Evolutionary conservation across 2,113 vertebrate genomes (phyloP).

Genomic region (Rhipidura dahli): DNA sequence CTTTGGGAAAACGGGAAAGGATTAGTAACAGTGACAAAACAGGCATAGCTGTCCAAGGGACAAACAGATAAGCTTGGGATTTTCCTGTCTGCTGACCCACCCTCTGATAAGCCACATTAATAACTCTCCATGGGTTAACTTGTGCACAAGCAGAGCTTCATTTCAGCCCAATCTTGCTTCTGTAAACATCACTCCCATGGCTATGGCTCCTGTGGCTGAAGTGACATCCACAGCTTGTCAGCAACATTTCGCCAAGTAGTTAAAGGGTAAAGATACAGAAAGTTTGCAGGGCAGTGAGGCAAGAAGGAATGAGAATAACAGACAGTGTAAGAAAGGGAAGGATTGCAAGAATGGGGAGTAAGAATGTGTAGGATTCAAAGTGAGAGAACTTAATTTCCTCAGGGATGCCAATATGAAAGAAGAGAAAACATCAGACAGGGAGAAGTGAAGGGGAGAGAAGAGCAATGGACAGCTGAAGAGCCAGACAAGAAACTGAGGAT

Average conservation of each 20-base stretch:
- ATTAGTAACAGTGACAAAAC: conserved; percentile 8
- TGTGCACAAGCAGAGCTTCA: neutral
- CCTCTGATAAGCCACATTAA: conserved; percentile 26
- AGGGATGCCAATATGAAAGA: neutral
- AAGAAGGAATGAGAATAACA: neutral
- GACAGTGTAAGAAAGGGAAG: neutral
- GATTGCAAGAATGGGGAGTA: neutral
- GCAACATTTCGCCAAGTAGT: neutral
- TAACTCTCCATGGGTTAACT: neutral
- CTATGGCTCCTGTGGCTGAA: neutral
- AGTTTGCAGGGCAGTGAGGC: neutral
- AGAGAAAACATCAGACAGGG: neutral
- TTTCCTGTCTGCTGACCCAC: conserved; percentile 32
- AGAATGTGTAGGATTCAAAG: neutral
- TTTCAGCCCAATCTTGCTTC: neutral
- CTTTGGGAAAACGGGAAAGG: neutral
- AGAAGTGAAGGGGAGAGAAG: neutral
- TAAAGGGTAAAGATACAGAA: neutral
- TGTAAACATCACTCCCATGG: neutral
- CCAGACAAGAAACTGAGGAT: neutral
- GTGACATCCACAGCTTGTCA: neutral
- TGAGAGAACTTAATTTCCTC: neutral
- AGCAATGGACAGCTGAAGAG: neutral
- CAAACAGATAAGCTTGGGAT: conserved; percentile 21
- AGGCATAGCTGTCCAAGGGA: neutral